phyloP scores from a whole-genome alignment of 2,113 vertebrate species.

The Osmerus mordax region DNA sequence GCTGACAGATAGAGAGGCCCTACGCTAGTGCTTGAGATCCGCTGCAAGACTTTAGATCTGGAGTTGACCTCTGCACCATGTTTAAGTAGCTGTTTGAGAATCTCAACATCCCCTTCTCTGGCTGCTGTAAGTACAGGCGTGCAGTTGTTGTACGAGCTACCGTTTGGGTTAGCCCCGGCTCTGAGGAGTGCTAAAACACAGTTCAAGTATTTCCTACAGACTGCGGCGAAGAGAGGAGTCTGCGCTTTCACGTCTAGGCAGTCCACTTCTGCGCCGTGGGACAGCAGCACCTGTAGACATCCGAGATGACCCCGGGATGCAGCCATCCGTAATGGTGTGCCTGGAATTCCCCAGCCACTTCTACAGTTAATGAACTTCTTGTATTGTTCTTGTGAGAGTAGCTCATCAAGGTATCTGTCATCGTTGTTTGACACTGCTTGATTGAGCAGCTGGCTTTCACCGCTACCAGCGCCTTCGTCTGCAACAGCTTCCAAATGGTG shows the following conservation, averaged over 20 bases:
- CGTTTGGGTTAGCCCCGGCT: constrained; percentile 80
- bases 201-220: constrained; percentile 71
- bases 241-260: constrained; percentile 75
- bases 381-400: constrained; percentile 83
- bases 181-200: constrained; percentile 69
- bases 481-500: constrained; percentile 68
- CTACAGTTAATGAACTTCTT: constrained; percentile 80
- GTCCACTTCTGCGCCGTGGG: constrained; percentile 77
- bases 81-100: constrained; percentile 79
- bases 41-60: constrained; percentile 76
- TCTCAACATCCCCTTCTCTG: constrained; percentile 76
- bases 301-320: constrained; percentile 76
- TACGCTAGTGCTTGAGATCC: constrained; percentile 75
- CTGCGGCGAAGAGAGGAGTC: constrained; percentile 75
- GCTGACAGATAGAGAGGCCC: constrained; percentile 91
- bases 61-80: constrained; percentile 77
- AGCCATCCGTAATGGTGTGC: constrained; percentile 83
- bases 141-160: constrained; percentile 87
- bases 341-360: constrained; percentile 88
- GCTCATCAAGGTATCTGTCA: constrained; percentile 66
- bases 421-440: constrained; percentile 76
- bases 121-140: constrained; percentile 85
- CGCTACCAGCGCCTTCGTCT: constrained; percentile 54
- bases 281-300: constrained; percentile 82
- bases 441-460: constrained; percentile 76